Conservation (phyloP, 2,113 vertebrate genomes). For the Oostethus manadensis region DNA sequence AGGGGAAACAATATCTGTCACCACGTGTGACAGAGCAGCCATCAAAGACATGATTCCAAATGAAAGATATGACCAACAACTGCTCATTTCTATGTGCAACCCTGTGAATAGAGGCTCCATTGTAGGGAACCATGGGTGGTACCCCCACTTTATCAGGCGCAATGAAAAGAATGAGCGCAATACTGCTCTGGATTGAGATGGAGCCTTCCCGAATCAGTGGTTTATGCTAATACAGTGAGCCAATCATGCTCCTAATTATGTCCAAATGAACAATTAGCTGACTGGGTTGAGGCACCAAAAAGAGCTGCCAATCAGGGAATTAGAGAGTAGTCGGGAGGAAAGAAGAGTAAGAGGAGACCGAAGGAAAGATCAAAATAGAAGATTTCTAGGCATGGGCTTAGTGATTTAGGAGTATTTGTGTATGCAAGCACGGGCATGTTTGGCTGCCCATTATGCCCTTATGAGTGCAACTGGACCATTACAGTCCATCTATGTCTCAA, state of each 20-base stretch:
- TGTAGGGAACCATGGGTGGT: constrained; percentile 42
- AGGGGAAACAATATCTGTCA: constrained; percentile 61
- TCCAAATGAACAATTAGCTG: constrained; percentile 62
- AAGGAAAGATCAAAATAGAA: constrained; percentile 13
- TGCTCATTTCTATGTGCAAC: constrained; percentile 31
- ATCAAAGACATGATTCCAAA: constrained; percentile 38
- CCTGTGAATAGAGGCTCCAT: constrained; percentile 34
- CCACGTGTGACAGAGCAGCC: constrained; percentile 44
- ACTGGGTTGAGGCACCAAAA: constrained; percentile 46
- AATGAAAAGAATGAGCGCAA: constrained; percentile 35
- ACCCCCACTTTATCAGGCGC: constrained; percentile 35
- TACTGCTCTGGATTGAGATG: constrained; percentile 29
- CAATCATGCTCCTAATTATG: constrained; percentile 52
- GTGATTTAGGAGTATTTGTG: background rate
- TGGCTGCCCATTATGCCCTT: constrained; percentile 30
- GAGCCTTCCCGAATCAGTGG: constrained; percentile 36
- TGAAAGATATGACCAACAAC: constrained; percentile 54
- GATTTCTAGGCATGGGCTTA: constrained; percentile 2
- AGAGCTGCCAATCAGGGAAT: constrained; percentile 46
- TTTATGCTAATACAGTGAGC: constrained; percentile 53
- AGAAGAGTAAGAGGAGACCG: constrained; percentile 1
- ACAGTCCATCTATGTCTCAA: constrained; percentile 45
- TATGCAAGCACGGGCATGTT: background rate
- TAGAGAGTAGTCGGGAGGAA: constrained; percentile 11
- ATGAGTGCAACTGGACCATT: constrained; percentile 32